phyloP scores from a whole-genome alignment of 2,113 vertebrate species.

The Triplophysa rosa region DNA sequence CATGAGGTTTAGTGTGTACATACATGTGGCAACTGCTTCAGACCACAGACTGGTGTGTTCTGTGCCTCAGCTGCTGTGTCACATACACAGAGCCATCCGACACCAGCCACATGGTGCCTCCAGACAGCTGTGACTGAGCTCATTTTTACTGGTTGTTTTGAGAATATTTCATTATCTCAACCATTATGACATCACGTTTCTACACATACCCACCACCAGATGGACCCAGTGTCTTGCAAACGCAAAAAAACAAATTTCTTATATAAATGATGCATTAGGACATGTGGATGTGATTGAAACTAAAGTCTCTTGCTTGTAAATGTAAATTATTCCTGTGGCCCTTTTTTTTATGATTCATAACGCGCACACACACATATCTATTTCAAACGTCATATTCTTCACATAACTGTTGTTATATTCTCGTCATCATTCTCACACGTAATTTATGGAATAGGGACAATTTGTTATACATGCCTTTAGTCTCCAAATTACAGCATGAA shows the following conservation, averaged over 20 bases:
- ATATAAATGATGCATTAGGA: background rate
- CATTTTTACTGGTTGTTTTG: background rate
- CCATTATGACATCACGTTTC: background rate
- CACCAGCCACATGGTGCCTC: constrained; percentile 37
- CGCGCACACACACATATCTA: background rate
- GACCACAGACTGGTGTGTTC: constrained; percentile 10
- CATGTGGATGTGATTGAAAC: background rate
- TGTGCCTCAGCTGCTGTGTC: constrained; percentile 10
- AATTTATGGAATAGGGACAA: background rate
- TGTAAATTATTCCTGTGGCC: background rate
- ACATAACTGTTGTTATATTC: constrained; percentile 30
- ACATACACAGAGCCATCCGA: background rate
- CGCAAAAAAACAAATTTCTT: background rate
- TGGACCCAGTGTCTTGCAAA: constrained; percentile 34
- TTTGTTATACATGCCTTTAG: background rate
- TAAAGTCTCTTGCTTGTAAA: background rate
- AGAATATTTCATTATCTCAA: background rate
- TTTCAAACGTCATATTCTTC: background rate
- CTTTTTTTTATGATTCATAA: background rate
- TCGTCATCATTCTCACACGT: background rate
- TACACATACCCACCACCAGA: constrained; percentile 40
- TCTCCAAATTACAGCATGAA: constrained; percentile 1
- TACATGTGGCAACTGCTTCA: constrained; percentile 10
- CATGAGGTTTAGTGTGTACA: background rate
- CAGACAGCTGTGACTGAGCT: constrained; percentile 24